Evolutionary conservation across 2,888 invertebrate genomes (phyloP), one percentile per base, ranked within the genome.

Genomic region (Eustalomyia histrio): DNA sequence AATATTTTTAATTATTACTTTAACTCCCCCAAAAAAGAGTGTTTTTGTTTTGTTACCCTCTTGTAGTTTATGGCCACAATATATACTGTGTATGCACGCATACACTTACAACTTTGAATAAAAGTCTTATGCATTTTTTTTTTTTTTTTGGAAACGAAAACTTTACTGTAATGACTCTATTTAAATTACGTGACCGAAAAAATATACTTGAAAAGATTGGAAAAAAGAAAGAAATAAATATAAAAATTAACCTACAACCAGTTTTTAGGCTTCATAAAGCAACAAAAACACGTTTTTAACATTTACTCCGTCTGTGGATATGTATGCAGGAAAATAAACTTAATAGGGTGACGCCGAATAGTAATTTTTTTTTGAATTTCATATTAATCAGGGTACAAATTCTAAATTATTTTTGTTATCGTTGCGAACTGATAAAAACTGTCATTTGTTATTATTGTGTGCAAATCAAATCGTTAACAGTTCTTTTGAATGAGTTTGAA

Each of bases 171-270:
- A 82, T 79, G 76, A 75, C 74, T 83, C 61, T 79, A 84, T 84
- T 84, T 75, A 80, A 80, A 81, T 76, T 83, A 82, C 84, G 83
- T 83, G 83, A 83, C 83, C 79, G 76, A 82, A 75, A n/a, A 80
- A 65, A 55, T 72, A 55, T 57, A 67, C 82, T 84, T 76, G 76
- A 29, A 8, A 76, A 39, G 55, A 73, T 53, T 21, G 35, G 29
- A 53, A 74, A 57, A 52, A 33, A 55, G 33, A 7, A 57, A 52
- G 43, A 55, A 47, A 7, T 10, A 53, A 67, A 55, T 16, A 63
- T 33, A 67, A 21, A 7, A 61, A 43, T 21, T 67, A 50, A 65
- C 75, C 63, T 67, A 18, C 12, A 76, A 61, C 29, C 71, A 65
- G 14, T 61, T 65, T 75, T 65, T 71, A 55, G 65, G 71, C 71